Conservation (phyloP, 1,140 invertebrate genomes). For the Polyergus mexicanus region DNA sequence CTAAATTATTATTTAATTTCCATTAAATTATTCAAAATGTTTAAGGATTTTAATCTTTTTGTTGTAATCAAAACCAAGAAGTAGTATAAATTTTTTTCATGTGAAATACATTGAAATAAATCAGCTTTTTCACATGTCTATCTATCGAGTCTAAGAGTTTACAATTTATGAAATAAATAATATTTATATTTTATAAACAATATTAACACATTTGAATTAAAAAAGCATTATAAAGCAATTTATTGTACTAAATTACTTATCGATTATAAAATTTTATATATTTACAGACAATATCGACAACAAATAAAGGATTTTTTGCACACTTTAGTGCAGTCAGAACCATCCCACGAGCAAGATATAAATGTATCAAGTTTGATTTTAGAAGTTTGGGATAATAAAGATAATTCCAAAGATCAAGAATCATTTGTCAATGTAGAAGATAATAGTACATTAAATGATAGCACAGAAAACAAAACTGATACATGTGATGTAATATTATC, state of each 20-base stretch:
- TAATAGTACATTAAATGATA: conserved; percentile 15
- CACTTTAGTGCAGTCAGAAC: conserved; percentile 60
- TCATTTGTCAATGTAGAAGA: conserved; percentile 19
- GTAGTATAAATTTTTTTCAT: no score
- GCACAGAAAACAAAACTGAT: conserved; percentile 36
- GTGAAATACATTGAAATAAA: no score
- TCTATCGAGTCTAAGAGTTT: no score
- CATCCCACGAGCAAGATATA: conserved; percentile 58
- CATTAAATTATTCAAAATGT: no score
- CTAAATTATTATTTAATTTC: no score
- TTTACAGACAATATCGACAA: conserved; percentile 79
- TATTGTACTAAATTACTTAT: neutral
- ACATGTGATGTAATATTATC: conserved; percentile 52
- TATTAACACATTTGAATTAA: no score
- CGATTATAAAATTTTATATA: conserved; percentile 31
- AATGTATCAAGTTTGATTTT: conserved; percentile 75
- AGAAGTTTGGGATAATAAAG: conserved; percentile 78
- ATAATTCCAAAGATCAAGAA: conserved; percentile 29
- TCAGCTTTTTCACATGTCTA: no score
- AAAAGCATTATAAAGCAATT: neutral
- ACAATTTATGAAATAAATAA: no score
- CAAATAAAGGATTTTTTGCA: conserved; percentile 78
- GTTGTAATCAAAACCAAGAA: no score
- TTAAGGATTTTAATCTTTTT: no score
- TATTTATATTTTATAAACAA: no score